A percentile compares a stretch with the other conserved stretches of the same genome.
These are phyloP conservation scores for Puma concolor DNA, from an alignment of 2,113 vertebrate genomes.

Conservation along the genomic window DNA sequence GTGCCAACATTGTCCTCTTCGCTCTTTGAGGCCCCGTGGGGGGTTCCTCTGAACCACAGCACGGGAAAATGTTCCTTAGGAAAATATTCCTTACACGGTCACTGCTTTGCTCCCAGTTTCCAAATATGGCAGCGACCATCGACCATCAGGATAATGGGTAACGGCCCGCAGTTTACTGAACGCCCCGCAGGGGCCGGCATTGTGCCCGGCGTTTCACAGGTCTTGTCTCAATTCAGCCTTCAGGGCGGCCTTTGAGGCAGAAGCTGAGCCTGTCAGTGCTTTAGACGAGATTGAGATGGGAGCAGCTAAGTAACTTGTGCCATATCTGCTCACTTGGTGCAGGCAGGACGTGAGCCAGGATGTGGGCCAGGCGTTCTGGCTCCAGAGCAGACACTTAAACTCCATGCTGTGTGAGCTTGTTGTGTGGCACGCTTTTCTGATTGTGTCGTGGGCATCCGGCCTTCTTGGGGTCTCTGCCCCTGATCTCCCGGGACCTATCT, in stretches of 20 bases:
- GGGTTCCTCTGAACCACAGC: not conserved
- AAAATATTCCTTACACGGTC: rapidly evolving
- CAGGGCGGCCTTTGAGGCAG: not conserved
- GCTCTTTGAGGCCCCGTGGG: not conserved
- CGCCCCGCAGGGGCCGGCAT: too few species aligned
- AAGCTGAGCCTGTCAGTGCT: not conserved
- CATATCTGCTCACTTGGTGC: not conserved
- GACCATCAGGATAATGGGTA: too few species aligned
- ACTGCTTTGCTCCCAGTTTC: not conserved
- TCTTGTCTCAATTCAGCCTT: not conserved
- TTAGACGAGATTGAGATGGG: not conserved
- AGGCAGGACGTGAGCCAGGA: not conserved
- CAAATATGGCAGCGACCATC: not conserved
- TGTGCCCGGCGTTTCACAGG: not conserved
- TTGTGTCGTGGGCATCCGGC: not conserved
- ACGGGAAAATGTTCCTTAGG: not conserved
- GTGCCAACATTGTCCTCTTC: not conserved
- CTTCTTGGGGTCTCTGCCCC: not conserved
- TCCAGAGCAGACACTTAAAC: not conserved
- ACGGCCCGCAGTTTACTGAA: not conserved
- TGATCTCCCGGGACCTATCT: not conserved
- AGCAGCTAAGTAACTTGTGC: not conserved
- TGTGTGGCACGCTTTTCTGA: not conserved
- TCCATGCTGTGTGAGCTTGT: not conserved
- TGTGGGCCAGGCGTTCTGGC: not conserved